phyloP scores from a whole-genome alignment of 1,140 invertebrate species.

The Philopotamus ludificatus region DNA sequence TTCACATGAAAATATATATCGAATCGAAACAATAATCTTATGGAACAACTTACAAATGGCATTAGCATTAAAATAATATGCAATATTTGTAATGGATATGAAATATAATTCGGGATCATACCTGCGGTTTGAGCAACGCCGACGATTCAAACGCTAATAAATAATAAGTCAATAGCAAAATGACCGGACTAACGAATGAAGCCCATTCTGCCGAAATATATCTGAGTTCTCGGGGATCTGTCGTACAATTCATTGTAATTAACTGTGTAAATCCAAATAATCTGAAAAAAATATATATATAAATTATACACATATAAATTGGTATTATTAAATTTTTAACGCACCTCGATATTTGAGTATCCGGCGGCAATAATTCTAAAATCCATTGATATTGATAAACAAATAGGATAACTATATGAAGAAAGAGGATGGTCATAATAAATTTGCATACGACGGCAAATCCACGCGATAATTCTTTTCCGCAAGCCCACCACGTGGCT shows the following conservation, averaged over 20 bases:
- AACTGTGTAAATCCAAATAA: slow-evolving; percentile 68
- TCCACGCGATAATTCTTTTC: slow-evolving; percentile 67
- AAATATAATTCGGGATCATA: too few species aligned
- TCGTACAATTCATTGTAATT: slow-evolving; percentile 55
- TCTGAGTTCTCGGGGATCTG: slow-evolving; percentile 62
- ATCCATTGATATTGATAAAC: slow-evolving; percentile 85
- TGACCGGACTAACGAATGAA: slow-evolving; percentile 70
- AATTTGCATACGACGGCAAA: slow-evolving; percentile 73
- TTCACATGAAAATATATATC: not conserved
- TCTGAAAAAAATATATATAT: slow-evolving; percentile 52
- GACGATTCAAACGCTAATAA: slow-evolving; percentile 69
- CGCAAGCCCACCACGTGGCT: slow-evolving; percentile 86
- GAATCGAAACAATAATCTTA: not conserved
- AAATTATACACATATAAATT: not conserved
- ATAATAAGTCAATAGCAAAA: slow-evolving; percentile 74
- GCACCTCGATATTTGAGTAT: slow-evolving; percentile 69
- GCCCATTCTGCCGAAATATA: slow-evolving; percentile 65
- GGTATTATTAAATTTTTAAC: slow-evolving; percentile 23
- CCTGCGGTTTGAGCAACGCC: slow-evolving; percentile 68
- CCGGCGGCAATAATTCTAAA: slow-evolving; percentile 68
- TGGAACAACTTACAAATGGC: not conserved
- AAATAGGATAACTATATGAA: slow-evolving; percentile 77
- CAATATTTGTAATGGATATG: too few species aligned
- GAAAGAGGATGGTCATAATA: slow-evolving; percentile 70
- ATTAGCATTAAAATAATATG: too few species aligned